These are phyloP conservation scores for Melanogrammus aeglefinus DNA, from an alignment of 2,797 vertebrate genomes.

Conservation along the genomic window DNA sequence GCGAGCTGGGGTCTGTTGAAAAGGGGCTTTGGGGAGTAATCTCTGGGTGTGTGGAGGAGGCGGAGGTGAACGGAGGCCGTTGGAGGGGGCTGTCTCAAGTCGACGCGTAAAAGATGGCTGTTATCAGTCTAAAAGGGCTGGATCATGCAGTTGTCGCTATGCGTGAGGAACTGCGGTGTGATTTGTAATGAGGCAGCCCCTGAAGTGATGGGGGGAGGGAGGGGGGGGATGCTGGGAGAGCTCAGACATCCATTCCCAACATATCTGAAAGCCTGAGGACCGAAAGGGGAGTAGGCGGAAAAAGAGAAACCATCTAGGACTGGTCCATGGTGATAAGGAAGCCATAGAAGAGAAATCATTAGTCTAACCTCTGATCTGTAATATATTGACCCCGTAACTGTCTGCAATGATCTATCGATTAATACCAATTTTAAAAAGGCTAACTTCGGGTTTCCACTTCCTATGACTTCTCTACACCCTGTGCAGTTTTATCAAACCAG, in stretches of 20 bases:
- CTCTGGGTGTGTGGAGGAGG: neutral
- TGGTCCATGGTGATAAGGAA: constrained; percentile 55
- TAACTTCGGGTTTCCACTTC: neutral
- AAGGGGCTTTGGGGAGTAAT: neutral
- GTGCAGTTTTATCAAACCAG: neutral
- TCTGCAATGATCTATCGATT: neutral
- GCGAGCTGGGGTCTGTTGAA: neutral
- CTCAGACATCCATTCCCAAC: constrained; percentile 60
- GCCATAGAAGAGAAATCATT: constrained; percentile 10
- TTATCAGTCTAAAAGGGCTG: constrained; percentile 49
- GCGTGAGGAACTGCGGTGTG: constrained; percentile 55
- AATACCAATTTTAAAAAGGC: neutral
- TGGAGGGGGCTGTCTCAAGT: constrained; percentile 19
- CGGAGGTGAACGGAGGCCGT: neutral
- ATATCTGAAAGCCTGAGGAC: constrained; percentile 41
- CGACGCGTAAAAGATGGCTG: constrained; percentile 54
- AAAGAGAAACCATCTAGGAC: constrained; percentile 38
- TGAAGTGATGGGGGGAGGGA: constrained; percentile 60
- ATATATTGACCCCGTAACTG: neutral
- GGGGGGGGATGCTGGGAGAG: neutral
- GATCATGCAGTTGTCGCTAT: constrained; percentile 40
- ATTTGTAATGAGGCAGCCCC: constrained; percentile 64
- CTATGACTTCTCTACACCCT: neutral
- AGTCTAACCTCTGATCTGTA: neutral
- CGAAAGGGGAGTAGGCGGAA: constrained; percentile 15